Evolutionary conservation across 92 coral and sea anemone genomes (phyloP), one percentile per base, ranked within the genome.

Genomic region (Muricea muricata): DNA sequence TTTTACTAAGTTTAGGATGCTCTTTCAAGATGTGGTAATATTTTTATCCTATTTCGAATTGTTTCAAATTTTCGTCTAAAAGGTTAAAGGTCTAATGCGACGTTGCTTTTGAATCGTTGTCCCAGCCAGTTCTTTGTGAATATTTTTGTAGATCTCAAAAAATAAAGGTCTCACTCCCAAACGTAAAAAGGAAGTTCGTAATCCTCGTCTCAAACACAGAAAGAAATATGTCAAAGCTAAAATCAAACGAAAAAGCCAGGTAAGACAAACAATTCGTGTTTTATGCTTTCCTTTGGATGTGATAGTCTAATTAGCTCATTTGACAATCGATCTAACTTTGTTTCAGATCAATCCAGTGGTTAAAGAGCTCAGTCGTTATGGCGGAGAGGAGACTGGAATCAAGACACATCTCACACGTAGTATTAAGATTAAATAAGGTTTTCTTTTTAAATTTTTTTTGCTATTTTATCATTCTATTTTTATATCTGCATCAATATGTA

Each of bases 131-230:
- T n/a, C n/a, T n/a, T n/a, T n/a, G n/a, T n/a, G n/a, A n/a, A n/a
- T 18, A 52, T 7, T 39, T 83, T 35, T 73, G 30, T 58, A 94
- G 99, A 96, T 96, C 26, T 96, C 97, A 9, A 94, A 93, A 72
- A 96, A 96, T 88, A 96, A 93, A 86, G 98, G 97, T 33, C 91
- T 96, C 21, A 93, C 94, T 15, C 93, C 94, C 52, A 96, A 82
- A 83, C 94, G 90, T 90, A 96, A 93, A 70, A 96, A 93, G 41
- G 94, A 93, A 54, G 90, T 88, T 15, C 89, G 97, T 7, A 96
- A 96, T 78, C 99, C 99, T 65, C 97, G 99, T 7, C 95, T 96
- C 11, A 96, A 96, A 82, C 99, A 90, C 90, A 88, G 95, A 76
- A 96, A 92, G 79, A 96, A 96, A 73, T 96, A 88, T 84, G 72